These are phyloP conservation scores for Chaetops frenatus DNA, from an alignment of 2,113 vertebrate genomes.

Conservation along the genomic window DNA sequence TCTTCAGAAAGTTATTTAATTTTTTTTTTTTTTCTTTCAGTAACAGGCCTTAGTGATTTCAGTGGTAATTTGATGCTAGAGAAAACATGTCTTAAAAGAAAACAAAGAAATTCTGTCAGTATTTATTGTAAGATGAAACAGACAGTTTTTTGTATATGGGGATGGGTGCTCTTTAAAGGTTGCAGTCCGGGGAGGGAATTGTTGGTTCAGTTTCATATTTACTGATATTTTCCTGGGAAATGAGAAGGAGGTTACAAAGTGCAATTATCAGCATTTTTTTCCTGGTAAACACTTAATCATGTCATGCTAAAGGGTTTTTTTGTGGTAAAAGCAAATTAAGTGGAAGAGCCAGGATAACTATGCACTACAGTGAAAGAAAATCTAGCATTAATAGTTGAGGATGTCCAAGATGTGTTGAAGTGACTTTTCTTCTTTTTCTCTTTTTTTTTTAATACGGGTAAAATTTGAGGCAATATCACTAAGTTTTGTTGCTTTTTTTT, in stretches of 20 bases:
- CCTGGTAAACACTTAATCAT: slow-evolving; percentile 67
- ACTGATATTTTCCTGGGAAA: slow-evolving; percentile 66
- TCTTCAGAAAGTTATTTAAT: slow-evolving; percentile 98
- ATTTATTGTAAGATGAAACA: slow-evolving; percentile 69
- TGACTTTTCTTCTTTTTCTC: slow-evolving; percentile 48
- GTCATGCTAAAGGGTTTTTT: slow-evolving; percentile 48
- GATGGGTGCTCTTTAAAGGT: slow-evolving; percentile 86
- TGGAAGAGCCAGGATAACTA: slow-evolving; percentile 70
- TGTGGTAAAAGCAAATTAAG: slow-evolving; percentile 65
- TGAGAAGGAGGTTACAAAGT: slow-evolving; percentile 82
- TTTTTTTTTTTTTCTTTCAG: not conserved
- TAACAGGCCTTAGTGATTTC: slow-evolving; percentile 55
- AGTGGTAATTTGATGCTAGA: slow-evolving; percentile 55
- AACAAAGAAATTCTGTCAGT: slow-evolving; percentile 65
- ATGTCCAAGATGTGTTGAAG: slow-evolving; percentile 55
- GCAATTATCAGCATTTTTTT: slow-evolving; percentile 90
- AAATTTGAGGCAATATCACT: slow-evolving; percentile 79
- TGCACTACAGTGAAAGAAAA: slow-evolving; percentile 71
- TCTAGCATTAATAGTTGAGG: slow-evolving; percentile 62
- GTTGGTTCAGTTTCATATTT: slow-evolving; percentile 61
- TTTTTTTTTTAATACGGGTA: slow-evolving; percentile 76
- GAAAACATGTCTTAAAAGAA: slow-evolving; percentile 60
- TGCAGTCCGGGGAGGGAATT: slow-evolving; percentile 72
- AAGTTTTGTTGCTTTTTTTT: not conserved
- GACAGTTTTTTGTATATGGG: slow-evolving; percentile 62